These are phyloP conservation scores for Stenichneumon culpator DNA, from an alignment of 2,888 invertebrate species.

Conservation along the genomic window DNA sequence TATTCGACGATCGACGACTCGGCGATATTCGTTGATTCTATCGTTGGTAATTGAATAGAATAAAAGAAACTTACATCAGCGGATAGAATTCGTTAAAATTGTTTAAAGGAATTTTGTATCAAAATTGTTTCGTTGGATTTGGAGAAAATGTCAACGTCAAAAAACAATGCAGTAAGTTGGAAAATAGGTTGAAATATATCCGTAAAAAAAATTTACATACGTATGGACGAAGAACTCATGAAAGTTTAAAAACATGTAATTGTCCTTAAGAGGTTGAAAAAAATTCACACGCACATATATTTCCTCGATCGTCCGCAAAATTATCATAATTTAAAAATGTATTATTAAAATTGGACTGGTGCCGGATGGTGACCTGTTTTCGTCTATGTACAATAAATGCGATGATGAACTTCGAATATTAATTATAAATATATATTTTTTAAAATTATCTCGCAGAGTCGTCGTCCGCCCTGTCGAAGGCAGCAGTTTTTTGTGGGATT, in stretches of 20 bases:
- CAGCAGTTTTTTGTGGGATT: constrained; percentile 63
- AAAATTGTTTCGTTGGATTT: not conserved
- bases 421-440: not conserved
- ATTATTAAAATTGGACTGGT: constrained; percentile 28
- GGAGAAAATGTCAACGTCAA: not conserved
- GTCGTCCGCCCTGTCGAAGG: constrained; percentile 58
- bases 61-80: constrained; percentile 25
- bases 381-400: constrained; percentile 42
- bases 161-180: not conserved
- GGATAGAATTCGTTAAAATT: not conserved
- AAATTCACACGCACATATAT: not conserved
- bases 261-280: not conserved
- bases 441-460: constrained; percentile 49
- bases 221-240: not conserved
- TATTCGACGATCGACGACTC: constrained; percentile 62
- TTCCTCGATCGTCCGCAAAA: constrained; percentile 17
- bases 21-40: constrained; percentile 62
- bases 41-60: constrained; percentile 52
- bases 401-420: constrained; percentile 28
- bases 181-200: no score
- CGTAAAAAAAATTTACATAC: not conserved
- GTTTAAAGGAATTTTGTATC: not conserved
- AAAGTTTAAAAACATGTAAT: not conserved
- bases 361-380: constrained; percentile 27
- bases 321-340: constrained; percentile 23